Base-by-base conservation (phyloP, 2,797 vertebrate genomes). In the Channallabes apus region DNA sequence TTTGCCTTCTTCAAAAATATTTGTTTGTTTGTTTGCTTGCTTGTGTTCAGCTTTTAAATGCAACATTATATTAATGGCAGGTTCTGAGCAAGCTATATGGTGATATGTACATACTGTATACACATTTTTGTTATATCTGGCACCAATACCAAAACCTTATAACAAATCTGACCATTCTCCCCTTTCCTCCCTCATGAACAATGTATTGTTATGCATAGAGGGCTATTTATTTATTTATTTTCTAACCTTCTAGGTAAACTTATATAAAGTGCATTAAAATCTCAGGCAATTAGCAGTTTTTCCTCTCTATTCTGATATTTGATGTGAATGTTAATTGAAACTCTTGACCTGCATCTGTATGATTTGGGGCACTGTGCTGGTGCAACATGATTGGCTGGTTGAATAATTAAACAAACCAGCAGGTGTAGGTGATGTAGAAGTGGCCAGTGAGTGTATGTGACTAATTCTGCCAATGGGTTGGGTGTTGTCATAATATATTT, bases 381-480 rank as follows among this genome's bases (percentile, higher is more conserved):
- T 76, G 27, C 51, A 76, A 32, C 51, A 76, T 76, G 51, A 56
- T 76, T 76, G 73, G 51, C 46, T 51, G 71, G n/a, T 76, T 73
- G 41, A n/a, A 75, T n/a, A 51, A 72, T 72, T 72, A 22, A 22
- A 46, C 24, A n/a, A 46, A 14, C 3, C 12, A 46, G 12, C 41
- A 72, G 41, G 41, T 71, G 20, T 24, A 71, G 35, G 24, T 51
- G 5, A 2, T 56, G 5, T 32, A 56, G 24, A 72, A 72, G 24
- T 69, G 32, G 6, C 32, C 18, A 22, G 32, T 22, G 24, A 51
- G 20, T 35, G 29, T 14, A 59, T 35, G 29, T 58, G 73, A 58
- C n/a, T 4, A 59, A 17, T 76, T 76, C 27, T 76, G 8, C 29
- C 51, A 76, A 56, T 32, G 18, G 73, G 7, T 29, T 22, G 35